Evolutionary conservation across 2,113 vertebrate genomes (phyloP), one percentile per base, ranked within the genome.

Genomic region (Rhinoptilus africanus): DNA sequence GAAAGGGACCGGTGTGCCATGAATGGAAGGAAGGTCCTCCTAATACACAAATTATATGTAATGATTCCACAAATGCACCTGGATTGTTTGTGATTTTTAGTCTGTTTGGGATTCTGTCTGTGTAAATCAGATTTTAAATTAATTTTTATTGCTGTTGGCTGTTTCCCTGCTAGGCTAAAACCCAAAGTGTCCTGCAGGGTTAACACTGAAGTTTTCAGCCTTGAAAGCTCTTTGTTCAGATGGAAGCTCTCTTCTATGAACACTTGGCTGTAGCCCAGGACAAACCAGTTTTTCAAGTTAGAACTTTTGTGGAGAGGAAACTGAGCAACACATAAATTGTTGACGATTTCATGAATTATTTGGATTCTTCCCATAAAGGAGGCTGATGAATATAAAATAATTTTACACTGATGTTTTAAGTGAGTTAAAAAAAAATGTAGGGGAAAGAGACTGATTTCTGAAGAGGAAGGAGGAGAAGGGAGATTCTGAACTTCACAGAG

Each of bases 271-370:
- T 88, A 45, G 57, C 77, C 78, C 94, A 96, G 96, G 73, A 51
- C 84, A 89, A 96, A 96, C 94, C 88, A 91, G 96, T 97, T 96
- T 95, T 96, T 95, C 96, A 85, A 93, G 93, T 96, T 74, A 85
- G 45, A 64, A 88, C 73, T 82, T 93, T 60, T 92, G 94, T 85
- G 77, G 24, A 72, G 84, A 71, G 93, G 89, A 95, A 96, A 72
- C 20, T 12, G 35, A 94, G 71, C 81, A 91, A 85, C 35, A 28
- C 22, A 14, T n/a, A 75, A 68, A 85, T 76, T 0, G 4, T 22
- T 45, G 51, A 74, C 0, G 2, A 57, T 88, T 89, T 93, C 10
- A 75, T 75, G 10, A 94, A 72, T 92, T 91, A 68, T 78, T 93
- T 92, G 87, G 43, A 66, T 96, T 39, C 30, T 88, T 79, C 71